A percentile compares a stretch with the other conserved stretches of the same genome.
These are phyloP conservation scores for Porites evermanni DNA, from an alignment of 92 coral and sea anemone genomes.

Conservation along the genomic window DNA sequence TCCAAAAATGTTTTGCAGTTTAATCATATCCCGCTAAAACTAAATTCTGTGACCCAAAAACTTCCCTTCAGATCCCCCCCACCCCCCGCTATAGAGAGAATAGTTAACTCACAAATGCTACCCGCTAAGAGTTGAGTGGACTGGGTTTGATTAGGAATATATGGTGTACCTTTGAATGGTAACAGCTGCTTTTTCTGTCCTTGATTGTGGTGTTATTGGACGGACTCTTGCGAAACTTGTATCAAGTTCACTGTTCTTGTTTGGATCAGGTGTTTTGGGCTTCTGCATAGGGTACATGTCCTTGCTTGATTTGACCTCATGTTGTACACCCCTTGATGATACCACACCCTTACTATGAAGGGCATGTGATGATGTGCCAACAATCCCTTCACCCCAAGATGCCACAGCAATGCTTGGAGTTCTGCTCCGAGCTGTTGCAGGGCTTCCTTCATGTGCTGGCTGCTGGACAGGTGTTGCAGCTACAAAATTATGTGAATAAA, in stretches of 20 bases:
- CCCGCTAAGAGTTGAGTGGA: too few species aligned
- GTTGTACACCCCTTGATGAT: conserved; percentile 73
- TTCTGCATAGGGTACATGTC: conserved; percentile 67
- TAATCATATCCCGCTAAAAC: too few species aligned
- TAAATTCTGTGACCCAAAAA: background rate
- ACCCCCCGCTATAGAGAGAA: background rate
- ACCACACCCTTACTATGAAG: conserved; percentile 72
- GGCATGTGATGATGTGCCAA: conserved; percentile 77
- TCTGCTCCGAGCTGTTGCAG: conserved; percentile 35
- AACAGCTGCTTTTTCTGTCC: conserved; percentile 62
- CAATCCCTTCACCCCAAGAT: conserved; percentile 91
- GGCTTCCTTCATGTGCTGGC: conserved; percentile 9
- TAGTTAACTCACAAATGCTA: too few species aligned
- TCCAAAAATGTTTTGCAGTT: too few species aligned
- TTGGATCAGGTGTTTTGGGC: conserved; percentile 35
- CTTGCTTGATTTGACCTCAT: conserved; percentile 74
- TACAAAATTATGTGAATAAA: too few species aligned
- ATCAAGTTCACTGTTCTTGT: conserved; percentile 42
- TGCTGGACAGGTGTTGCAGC: conserved; percentile 9
- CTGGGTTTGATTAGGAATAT: background rate
- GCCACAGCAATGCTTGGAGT: conserved; percentile 72
- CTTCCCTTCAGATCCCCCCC: background rate
- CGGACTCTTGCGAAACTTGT: conserved; percentile 65
- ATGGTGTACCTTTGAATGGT: conserved; percentile 67
- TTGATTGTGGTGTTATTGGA: conserved; percentile 42